A percentile compares a stretch with the other conserved stretches of the same genome.
Conservation (phyloP, 2,888 invertebrate species). For the Cetonia aurata region DNA sequence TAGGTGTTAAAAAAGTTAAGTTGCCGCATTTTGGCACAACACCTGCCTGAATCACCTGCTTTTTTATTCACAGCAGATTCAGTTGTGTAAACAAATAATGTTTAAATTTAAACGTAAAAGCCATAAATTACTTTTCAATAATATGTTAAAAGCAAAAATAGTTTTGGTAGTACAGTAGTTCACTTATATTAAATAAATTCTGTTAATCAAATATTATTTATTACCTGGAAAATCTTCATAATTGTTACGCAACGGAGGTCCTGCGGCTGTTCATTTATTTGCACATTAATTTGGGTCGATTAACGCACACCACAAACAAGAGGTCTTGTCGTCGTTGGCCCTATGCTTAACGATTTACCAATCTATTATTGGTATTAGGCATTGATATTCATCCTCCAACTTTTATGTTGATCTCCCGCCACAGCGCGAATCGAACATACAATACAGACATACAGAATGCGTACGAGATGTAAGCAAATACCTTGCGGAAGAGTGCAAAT, state of each 20-base stretch:
- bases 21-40: too few relatives aligned
- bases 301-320: conserved; percentile 37
- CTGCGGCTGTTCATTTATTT: conserved; percentile 29
- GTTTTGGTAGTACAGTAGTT: too few relatives aligned
- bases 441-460: conserved; percentile 1
- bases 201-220: conserved; percentile 14
- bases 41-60: too few relatives aligned
- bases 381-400: conserved; percentile 39
- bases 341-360: conserved; percentile 32
- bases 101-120: too few relatives aligned
- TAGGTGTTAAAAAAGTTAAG: too few relatives aligned
- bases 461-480: conserved; percentile 1
- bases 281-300: conserved; percentile 39
- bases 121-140: too few relatives aligned
- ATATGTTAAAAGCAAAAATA: too few relatives aligned
- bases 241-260: conserved; percentile 17
- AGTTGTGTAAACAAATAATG: too few relatives aligned
- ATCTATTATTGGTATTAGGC: conserved; percentile 39
- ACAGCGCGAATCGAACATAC: conserved; percentile 28
- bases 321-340: conserved; percentile 27
- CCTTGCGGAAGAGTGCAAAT: conserved; percentile 10
- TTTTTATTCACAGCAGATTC: too few relatives aligned
- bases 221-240: conserved; percentile 37
- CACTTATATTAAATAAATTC: neutral
- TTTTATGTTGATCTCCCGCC: conserved; percentile 45